A percentile compares a stretch with the other conserved stretches of the same genome.
Conservation (phyloP, 2,113 vertebrate species). For the Gallinago paraguaiae region DNA sequence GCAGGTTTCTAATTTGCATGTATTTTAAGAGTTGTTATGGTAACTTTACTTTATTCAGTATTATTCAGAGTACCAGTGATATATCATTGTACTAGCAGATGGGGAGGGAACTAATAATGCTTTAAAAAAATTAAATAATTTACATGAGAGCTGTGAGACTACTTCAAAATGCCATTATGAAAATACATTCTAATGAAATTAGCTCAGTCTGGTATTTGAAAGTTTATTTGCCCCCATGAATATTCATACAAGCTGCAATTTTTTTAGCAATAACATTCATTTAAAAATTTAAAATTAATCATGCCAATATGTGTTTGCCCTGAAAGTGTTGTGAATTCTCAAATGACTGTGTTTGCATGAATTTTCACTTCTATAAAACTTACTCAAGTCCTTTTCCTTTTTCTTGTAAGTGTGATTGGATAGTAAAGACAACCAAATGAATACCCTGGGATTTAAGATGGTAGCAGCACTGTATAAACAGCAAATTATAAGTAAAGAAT, state of each 20-base stretch:
- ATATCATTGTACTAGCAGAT: neutral
- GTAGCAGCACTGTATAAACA: neutral
- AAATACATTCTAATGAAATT: conserved; percentile 47
- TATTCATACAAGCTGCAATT: conserved; percentile 22
- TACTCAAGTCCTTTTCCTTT: neutral
- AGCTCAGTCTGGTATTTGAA: conserved; percentile 19
- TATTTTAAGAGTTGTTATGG: neutral
- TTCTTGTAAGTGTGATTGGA: neutral
- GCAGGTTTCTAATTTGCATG: neutral
- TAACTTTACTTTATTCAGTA: neutral
- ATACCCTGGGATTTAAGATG: neutral
- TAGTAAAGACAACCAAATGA: neutral
- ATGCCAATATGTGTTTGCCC: conserved; percentile 42
- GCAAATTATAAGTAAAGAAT: conserved; percentile 38
- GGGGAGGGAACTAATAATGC: neutral
- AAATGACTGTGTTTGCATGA: neutral
- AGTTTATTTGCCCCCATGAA: conserved; percentile 44
- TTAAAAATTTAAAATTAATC: conserved; percentile 48
- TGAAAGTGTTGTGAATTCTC: conserved; percentile 45
- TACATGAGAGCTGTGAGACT: neutral
- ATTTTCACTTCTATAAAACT: conserved; percentile 9
- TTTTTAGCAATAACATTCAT: conserved; percentile 35
- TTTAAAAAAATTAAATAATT: conserved; percentile 31
- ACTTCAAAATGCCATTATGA: conserved; percentile 33
- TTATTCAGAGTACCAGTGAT: neutral